phyloP scores from a whole-genome alignment of 2,797 vertebrate genomes.

The Morelia viridis region DNA sequence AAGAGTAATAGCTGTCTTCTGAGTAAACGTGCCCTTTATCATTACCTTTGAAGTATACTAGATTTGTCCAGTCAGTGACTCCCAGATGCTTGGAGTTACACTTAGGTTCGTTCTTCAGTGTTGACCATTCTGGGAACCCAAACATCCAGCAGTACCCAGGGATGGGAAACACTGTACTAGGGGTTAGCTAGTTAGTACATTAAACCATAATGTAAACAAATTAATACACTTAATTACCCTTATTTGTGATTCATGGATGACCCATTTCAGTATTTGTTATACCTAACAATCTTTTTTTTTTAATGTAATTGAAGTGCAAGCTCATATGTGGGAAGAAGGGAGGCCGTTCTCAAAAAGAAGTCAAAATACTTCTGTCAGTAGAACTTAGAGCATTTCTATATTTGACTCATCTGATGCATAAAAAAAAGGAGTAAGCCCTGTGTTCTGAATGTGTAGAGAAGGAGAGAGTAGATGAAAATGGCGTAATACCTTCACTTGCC shows the following conservation, averaged over 20 bases:
- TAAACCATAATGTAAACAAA: neutral
- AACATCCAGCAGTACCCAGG: neutral
- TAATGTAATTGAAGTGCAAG: neutral
- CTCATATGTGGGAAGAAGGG: neutral
- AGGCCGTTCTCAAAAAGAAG: neutral
- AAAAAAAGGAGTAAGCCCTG: neutral
- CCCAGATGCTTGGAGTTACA: neutral
- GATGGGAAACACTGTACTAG: neutral
- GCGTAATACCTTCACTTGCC: accelerated
- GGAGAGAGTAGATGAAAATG: neutral
- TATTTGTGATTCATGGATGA: neutral
- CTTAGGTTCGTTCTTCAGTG: neutral
- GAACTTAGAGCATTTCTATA: neutral
- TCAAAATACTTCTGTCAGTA: neutral
- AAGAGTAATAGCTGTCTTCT: neutral
- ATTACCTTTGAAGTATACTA: neutral
- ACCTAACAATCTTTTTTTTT: neutral
- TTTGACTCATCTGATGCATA: accelerated
- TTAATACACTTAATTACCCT: neutral
- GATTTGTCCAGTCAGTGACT: neutral
- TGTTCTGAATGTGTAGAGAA: accelerated
- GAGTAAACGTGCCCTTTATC: neutral
- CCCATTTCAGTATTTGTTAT: neutral
- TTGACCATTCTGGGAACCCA: neutral
- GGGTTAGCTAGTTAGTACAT: neutral